Evolutionary conservation across 2,113 vertebrate genomes (phyloP).

Genomic region (Cryptomyrus ogoouensis): DNA sequence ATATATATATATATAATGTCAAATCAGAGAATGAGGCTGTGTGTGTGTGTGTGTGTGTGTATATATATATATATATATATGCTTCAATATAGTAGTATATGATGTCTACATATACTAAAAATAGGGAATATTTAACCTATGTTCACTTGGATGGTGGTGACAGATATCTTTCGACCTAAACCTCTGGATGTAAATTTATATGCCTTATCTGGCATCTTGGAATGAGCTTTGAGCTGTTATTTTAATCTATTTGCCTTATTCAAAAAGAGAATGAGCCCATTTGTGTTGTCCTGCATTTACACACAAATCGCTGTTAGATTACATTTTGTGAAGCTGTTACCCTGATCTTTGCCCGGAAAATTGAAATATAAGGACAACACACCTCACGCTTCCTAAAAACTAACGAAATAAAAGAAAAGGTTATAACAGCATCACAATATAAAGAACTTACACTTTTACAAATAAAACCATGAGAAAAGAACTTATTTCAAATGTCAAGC

Average conservation of each 20-base stretch:
- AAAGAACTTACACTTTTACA: constrained; percentile 53
- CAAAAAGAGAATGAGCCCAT: constrained; percentile 45
- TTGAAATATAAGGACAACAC: constrained; percentile 50
- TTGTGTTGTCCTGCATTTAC: constrained; percentile 43
- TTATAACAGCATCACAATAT: constrained; percentile 41
- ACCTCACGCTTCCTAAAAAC: constrained; percentile 49
- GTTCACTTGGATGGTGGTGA: constrained; percentile 66
- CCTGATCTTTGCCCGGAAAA: constrained; percentile 52
- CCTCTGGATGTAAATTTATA: constrained; percentile 62
- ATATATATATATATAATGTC: constrained; percentile 50
- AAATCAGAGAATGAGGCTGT: constrained; percentile 37
- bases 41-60: too few relatives aligned
- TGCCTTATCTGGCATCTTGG: constrained; percentile 63
- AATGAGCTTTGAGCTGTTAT: constrained; percentile 39
- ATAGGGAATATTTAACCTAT: constrained; percentile 59
- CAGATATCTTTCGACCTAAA: constrained; percentile 58
- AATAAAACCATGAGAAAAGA: constrained; percentile 81
- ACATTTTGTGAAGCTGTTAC: constrained; percentile 46
- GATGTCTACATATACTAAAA: constrained; percentile 68
- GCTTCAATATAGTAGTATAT: constrained; percentile 54
- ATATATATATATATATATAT: constrained; percentile 38
- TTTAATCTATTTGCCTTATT: constrained; percentile 49
- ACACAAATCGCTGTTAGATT: constrained; percentile 50
- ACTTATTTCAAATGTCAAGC: constrained; percentile 89
- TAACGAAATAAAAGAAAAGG: constrained; percentile 39